Conservation (phyloP, 2,888 invertebrate genomes). For the Heliconius ismenius region DNA sequence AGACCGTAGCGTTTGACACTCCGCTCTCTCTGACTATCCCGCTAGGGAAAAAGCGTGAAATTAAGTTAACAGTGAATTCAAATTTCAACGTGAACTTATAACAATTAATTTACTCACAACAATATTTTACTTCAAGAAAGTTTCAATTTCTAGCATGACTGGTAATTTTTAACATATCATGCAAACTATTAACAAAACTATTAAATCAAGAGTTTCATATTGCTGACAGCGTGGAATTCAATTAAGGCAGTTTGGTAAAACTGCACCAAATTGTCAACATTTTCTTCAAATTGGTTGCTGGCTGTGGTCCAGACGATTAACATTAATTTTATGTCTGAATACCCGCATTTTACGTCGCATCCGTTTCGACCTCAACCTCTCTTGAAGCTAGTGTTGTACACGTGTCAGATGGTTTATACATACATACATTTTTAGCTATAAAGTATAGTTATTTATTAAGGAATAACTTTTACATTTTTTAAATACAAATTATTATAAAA, state of each 20-base stretch:
- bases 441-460: no score
- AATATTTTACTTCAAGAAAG: not conserved
- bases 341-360: conserved; percentile 50
- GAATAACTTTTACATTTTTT: no score
- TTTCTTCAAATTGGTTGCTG: conserved; percentile 71
- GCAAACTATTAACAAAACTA: not conserved
- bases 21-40: no score
- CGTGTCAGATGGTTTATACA: not conserved
- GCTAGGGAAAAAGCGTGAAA: no score
- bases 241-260: conserved; percentile 41
- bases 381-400: conserved; percentile 21
- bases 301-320: conserved; percentile 71
- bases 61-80: not conserved
- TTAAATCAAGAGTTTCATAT: conserved; percentile 24
- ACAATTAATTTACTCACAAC: not conserved
- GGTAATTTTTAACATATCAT: not conserved
- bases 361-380: conserved; percentile 23
- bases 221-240: conserved; percentile 34
- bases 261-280: conserved; percentile 57
- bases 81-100: not conserved
- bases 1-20: no score
- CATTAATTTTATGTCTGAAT: conserved; percentile 74
- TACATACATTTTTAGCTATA: no score
- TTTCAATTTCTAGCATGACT: not conserved
- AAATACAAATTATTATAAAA: no score